A percentile compares a stretch with the other conserved stretches of the same genome.
Conservation (phyloP, 2,797 vertebrate species). For the Sandelia bainsii region DNA sequence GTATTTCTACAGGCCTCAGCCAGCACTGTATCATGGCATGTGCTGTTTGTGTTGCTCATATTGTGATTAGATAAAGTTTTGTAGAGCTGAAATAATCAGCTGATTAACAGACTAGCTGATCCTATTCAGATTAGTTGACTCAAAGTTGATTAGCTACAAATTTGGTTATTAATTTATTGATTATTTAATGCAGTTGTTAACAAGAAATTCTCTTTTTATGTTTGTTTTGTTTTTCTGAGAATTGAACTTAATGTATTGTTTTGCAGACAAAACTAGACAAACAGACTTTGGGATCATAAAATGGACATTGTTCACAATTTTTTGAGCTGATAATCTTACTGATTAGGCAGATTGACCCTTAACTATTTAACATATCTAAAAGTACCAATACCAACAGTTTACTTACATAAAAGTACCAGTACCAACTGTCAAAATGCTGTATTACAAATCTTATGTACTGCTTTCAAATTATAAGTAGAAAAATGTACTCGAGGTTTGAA, state of each 20-base stretch:
- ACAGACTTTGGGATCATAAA: too few species aligned
- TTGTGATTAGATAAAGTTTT: slow-evolving; percentile 5
- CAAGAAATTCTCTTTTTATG: too few species aligned
- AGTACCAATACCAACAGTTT: too few species aligned
- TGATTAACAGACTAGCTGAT: too few species aligned
- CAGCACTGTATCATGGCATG: slow-evolving; percentile 9
- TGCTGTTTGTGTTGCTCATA: background rate
- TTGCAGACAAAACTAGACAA: background rate
- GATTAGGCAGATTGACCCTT: background rate
- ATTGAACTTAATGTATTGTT: background rate
- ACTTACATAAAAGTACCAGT: too few species aligned
- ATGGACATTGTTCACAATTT: background rate
- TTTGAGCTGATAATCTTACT: background rate
- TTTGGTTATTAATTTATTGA: background rate
- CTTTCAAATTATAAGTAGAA: background rate
- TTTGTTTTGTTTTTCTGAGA: background rate
- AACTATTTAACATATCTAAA: too few species aligned
- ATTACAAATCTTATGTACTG: background rate
- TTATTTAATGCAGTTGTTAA: background rate
- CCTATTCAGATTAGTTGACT: background rate
- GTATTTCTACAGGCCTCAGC: slow-evolving; percentile 49
- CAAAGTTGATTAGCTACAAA: background rate
- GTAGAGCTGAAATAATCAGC: background rate
- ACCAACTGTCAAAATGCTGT: background rate
- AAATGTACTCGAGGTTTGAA: background rate